phyloP scores from a whole-genome alignment of 2,797 vertebrate species.

The Anguilla obscura region DNA sequence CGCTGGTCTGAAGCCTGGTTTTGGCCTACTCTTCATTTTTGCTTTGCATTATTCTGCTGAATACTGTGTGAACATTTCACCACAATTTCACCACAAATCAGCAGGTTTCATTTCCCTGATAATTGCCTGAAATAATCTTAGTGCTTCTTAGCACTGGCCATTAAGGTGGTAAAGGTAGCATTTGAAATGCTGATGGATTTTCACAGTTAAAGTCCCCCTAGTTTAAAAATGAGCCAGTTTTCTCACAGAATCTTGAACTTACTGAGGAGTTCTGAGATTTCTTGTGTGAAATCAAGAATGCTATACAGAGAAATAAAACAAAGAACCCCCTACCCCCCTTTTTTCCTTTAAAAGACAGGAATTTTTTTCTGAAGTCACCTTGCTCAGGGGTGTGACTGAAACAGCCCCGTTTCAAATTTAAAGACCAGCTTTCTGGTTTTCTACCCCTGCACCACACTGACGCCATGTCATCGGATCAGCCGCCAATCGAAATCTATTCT shows the following conservation, averaged over 20 bases:
- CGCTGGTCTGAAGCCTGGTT: neutral
- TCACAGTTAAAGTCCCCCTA: neutral
- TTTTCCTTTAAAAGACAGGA: neutral
- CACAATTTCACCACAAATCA: neutral
- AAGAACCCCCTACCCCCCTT: too few species aligned
- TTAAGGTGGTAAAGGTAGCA: neutral
- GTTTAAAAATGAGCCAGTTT: neutral
- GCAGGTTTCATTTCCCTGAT: neutral
- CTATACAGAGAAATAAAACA: neutral
- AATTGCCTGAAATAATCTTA: neutral
- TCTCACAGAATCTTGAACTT: neutral
- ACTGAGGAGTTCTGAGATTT: neutral
- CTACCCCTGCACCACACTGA: neutral
- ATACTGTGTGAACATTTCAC: neutral
- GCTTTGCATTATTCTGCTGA: neutral
- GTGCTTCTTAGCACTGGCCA: neutral
- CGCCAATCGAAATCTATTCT: neutral
- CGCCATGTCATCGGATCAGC: constrained; percentile 15
- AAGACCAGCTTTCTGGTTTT: neutral
- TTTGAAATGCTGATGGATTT: neutral
- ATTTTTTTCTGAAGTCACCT: neutral
- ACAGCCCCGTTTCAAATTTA: neutral
- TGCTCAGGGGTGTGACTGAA: neutral
- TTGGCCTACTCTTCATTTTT: neutral
- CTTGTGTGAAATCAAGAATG: neutral